Conservation (phyloP, 2,797 vertebrate species). For the Acipenser transmontanus region DNA sequence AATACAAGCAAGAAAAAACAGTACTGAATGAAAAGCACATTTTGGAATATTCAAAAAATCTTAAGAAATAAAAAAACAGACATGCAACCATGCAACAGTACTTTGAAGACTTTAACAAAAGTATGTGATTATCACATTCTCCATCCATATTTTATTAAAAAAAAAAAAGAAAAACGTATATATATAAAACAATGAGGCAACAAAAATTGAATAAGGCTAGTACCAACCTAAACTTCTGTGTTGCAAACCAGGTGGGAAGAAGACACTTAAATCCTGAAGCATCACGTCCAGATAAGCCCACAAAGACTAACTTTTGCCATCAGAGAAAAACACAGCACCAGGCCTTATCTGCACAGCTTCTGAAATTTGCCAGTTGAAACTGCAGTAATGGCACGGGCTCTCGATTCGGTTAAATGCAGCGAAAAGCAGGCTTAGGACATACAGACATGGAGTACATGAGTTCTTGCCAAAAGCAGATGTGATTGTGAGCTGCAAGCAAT, state of each 20-base stretch:
- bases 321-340: constrained; percentile 54
- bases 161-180: background rate
- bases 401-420: constrained; percentile 80
- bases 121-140: no score
- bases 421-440: constrained; percentile 78
- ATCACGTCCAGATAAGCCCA: constrained; percentile 96
- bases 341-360: constrained; percentile 27
- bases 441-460: constrained; percentile 80
- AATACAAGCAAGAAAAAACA: no score
- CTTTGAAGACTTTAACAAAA: no score
- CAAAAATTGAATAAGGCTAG: constrained; percentile 25
- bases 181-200: background rate
- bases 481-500: constrained; percentile 93
- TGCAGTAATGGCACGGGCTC: constrained; percentile 48
- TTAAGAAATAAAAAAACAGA: background rate
- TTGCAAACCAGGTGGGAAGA: constrained; percentile 94
- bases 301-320: constrained; percentile 92
- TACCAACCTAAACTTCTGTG: constrained; percentile 96
- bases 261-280: constrained; percentile 99
- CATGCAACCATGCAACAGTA: background rate
- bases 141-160: no score
- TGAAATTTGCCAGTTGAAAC: constrained; percentile 52
- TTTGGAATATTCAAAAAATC: no score
- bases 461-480: constrained; percentile 98
- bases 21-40: no score